These are phyloP conservation scores for Chiloscyllium plagiosum DNA, from an alignment of 2,113 vertebrate species.

Conservation along the genomic window DNA sequence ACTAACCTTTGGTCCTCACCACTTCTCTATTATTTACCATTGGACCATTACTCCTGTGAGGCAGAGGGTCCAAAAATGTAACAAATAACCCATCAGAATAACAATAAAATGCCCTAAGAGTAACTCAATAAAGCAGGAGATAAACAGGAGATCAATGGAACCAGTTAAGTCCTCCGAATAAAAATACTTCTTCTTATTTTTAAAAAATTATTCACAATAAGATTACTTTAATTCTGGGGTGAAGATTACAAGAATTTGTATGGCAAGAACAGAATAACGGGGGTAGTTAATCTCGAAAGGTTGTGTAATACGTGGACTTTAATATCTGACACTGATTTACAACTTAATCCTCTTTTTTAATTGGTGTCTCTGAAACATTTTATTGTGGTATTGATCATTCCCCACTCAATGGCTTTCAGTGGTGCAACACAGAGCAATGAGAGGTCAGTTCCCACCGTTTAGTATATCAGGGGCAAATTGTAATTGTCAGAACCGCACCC, in stretches of 20 bases:
- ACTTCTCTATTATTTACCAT: neutral
- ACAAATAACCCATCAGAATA: neutral
- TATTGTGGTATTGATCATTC: constrained; percentile 29
- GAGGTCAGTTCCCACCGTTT: neutral
- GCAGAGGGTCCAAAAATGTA: neutral
- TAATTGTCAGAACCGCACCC: neutral
- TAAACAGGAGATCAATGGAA: neutral
- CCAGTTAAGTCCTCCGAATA: neutral
- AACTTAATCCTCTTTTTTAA: constrained; percentile 33
- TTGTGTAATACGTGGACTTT: constrained; percentile 30
- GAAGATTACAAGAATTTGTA: neutral
- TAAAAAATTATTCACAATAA: neutral
- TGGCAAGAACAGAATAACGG: neutral
- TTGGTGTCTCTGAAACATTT: constrained; percentile 30
- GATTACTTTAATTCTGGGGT: neutral
- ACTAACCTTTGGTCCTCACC: neutral
- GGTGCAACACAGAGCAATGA: neutral
- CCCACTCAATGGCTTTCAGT: neutral
- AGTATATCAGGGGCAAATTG: neutral
- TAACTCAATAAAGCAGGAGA: neutral
- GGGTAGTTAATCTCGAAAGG: constrained; percentile 12
- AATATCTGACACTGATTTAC: constrained; percentile 32
- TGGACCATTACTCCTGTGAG: neutral
- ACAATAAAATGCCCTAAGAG: neutral
- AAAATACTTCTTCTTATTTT: neutral